Evolutionary conservation across 2,888 invertebrate genomes (phyloP), one percentile per base, ranked within the genome.

Genomic region (Clepsis dumicolana): DNA sequence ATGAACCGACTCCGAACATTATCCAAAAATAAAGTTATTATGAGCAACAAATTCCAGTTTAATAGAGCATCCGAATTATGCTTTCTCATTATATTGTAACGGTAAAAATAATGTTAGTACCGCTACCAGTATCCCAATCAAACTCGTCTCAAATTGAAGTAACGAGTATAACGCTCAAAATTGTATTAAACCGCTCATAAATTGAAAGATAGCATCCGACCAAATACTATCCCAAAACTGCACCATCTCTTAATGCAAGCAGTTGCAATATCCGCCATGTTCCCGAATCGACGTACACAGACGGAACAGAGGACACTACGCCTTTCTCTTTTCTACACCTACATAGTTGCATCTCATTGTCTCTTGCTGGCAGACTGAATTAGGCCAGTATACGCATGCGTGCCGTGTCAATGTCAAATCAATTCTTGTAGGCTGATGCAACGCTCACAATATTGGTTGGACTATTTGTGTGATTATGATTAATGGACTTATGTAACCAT

Each of bases 401-500:
- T 85, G 80, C 77, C 80, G 79, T 84, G 86, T 91, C 93, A 93
- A 93, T 93, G 93, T 93, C 93, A 92, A 93, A 93, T 93, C 93
- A 93, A 93, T 93, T 89, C 83, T 86, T 80, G 85, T 90, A 90
- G 86, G 90, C 90, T 89, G 91, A 91, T 93, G 93, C 93, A 93
- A 89, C 87, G 77, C 81, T 81, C 78, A 81, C 71, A 74, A 71
- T 72, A 72, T 69, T 66, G 70, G 64, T 29, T 57, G 65, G 61
- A 59, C 66, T 68, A 59, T 64, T 64, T 59, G 29, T 16, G 41
- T 21, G 48, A 48, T 61, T 16, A 61, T 61, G 48, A 48, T 48
- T 44, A 44, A 44, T 44, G 18, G 18, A 18, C 4, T 48, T 21
- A 48, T 48, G 18, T 57, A 68, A 68, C 64, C 57, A 24, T 18